These are phyloP conservation scores for Andricus curvator DNA, from an alignment of 2,888 invertebrate genomes.

Conservation along the genomic window DNA sequence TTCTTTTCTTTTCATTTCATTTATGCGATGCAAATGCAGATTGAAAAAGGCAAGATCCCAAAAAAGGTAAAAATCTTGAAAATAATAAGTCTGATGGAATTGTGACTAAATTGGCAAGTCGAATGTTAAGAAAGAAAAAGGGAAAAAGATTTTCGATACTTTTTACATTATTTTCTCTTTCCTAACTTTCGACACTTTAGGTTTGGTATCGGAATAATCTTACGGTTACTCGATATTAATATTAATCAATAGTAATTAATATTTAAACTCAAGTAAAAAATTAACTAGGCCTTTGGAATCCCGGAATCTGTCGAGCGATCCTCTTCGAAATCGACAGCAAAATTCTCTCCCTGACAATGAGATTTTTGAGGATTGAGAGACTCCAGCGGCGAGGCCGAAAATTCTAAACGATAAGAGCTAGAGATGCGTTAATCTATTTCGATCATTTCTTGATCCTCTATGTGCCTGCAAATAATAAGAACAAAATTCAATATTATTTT, in stretches of 20 bases:
- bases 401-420: slow-evolving; percentile 62
- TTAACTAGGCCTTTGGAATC: slow-evolving; percentile 23
- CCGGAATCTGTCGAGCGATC: neutral
- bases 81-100: slow-evolving; percentile 4
- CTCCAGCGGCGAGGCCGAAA: slow-evolving; percentile 67
- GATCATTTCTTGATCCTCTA: slow-evolving; percentile 74
- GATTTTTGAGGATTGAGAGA: slow-evolving; percentile 62
- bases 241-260: neutral
- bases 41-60: neutral
- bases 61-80: slow-evolving; percentile 1
- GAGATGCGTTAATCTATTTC: slow-evolving; percentile 70
- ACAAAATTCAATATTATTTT: neutral
- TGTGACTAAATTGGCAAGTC: slow-evolving; percentile 31
- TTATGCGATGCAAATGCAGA: slow-evolving; percentile 8
- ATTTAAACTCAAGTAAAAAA: slow-evolving; percentile 14
- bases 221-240: slow-evolving; percentile 3
- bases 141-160: neutral
- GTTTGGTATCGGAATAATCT: slow-evolving; percentile 20
- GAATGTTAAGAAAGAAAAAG: neutral
- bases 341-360: slow-evolving; percentile 60
- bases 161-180: neutral
- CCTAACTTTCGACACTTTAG: neutral
- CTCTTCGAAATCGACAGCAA: neutral
- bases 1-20: neutral
- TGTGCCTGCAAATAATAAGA: slow-evolving; percentile 62